Evolutionary conservation across 2,113 vertebrate genomes (phyloP).

Genomic region (Lepisosteus oculatus): DNA sequence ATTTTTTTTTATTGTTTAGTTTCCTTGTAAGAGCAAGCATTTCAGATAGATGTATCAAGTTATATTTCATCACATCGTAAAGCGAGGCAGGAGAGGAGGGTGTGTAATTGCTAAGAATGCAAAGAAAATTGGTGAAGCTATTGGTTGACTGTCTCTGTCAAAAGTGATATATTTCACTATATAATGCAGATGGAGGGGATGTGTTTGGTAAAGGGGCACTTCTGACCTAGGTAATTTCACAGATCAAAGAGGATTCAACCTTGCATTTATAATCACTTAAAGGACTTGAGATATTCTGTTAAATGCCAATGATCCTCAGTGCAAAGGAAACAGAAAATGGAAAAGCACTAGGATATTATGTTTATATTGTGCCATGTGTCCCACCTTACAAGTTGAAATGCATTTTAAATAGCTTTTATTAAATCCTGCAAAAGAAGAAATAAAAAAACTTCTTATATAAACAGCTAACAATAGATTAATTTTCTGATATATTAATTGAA

Average conservation of each 20-base stretch:
- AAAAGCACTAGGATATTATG: too few relatives aligned
- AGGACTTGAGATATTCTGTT: not conserved
- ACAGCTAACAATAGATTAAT: too few relatives aligned
- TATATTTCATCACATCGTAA: not conserved
- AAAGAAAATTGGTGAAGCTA: constrained; percentile 7
- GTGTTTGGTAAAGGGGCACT: constrained; percentile 46
- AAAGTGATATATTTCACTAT: constrained; percentile 58
- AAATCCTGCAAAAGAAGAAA: too few relatives aligned
- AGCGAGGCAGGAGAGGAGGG: constrained; percentile 12
- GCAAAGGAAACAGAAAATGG: not conserved
- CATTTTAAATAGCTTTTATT: too few relatives aligned
- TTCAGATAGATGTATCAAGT: too few relatives aligned
- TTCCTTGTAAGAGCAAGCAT: too few relatives aligned
- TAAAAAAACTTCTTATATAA: too few relatives aligned
- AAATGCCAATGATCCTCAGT: not conserved
- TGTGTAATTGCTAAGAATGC: constrained; percentile 36
- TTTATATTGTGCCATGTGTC: too few relatives aligned
- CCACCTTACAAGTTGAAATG: too few relatives aligned
- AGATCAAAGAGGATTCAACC: constrained; percentile 49
- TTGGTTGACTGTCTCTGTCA: constrained; percentile 54
- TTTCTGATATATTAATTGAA: too few relatives aligned
- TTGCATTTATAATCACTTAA: constrained; percentile 3
- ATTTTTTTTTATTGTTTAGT: too few relatives aligned
- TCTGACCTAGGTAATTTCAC: constrained; percentile 50
- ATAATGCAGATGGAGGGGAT: constrained; percentile 40